These are phyloP conservation scores for Oncopodura yosiiana DNA, from an alignment of 1,140 invertebrate species.

Conservation along the genomic window DNA sequence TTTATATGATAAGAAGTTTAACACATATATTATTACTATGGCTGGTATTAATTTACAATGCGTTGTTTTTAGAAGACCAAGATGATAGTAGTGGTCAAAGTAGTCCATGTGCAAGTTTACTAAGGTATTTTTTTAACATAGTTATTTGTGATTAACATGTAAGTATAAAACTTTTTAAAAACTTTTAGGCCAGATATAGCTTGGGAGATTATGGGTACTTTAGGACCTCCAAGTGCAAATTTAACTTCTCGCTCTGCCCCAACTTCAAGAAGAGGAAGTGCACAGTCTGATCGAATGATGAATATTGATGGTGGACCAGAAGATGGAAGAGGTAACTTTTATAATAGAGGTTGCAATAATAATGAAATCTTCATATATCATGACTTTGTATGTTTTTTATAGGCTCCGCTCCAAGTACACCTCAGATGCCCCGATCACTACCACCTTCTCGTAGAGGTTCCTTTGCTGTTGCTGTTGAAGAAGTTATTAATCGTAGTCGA, in stretches of 20 bases:
- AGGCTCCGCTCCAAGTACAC: constrained; percentile 21
- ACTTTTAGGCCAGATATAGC: constrained; percentile 35
- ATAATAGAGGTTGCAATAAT: not conserved
- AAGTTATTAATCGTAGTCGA: constrained; percentile 32
- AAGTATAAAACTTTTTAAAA: too few species aligned
- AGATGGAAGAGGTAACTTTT: constrained; percentile 29
- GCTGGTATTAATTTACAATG: too few species aligned
- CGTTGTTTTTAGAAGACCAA: constrained; percentile 35
- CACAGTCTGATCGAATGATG: constrained; percentile 33
- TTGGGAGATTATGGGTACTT: constrained; percentile 34
- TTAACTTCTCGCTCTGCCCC: constrained; percentile 33
- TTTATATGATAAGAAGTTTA: too few species aligned
- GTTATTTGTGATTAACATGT: too few species aligned
- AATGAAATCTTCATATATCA: not conserved
- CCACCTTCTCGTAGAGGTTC: constrained; percentile 34
- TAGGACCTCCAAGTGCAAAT: constrained; percentile 31
- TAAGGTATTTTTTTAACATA: too few species aligned
- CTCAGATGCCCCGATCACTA: constrained; percentile 32
- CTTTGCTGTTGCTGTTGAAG: constrained; percentile 35
- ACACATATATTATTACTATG: too few species aligned
- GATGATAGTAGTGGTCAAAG: constrained; percentile 34
- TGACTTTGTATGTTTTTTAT: not conserved
- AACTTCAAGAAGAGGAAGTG: constrained; percentile 31
- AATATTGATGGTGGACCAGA: constrained; percentile 23
- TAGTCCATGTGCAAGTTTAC: constrained; percentile 33